These are phyloP conservation scores for Alligator mississippiensis DNA, from an alignment of 2,113 vertebrate genomes.

Conservation along the genomic window DNA sequence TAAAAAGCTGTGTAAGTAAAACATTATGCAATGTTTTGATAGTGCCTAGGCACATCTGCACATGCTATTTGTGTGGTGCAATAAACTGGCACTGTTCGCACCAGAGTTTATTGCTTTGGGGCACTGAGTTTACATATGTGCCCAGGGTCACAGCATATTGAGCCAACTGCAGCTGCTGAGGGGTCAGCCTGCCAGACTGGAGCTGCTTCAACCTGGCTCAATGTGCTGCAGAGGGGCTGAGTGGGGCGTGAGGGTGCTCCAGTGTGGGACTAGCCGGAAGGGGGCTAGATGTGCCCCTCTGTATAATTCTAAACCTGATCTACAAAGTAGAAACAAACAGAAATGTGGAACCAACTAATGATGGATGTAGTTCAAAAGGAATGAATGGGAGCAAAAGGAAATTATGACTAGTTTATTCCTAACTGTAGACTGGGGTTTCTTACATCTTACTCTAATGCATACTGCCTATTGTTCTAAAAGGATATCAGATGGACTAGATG, in stretches of 20 bases:
- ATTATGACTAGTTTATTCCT: not conserved
- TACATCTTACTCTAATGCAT: not conserved
- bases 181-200: no score
- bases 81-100: no score
- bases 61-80: no score
- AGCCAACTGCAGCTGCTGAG: no score
- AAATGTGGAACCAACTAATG: not conserved
- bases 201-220: no score
- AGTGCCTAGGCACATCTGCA: not conserved
- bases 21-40: not conserved
- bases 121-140: no score
- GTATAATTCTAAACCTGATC: not conserved
- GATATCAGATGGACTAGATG: not conserved
- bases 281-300: no score
- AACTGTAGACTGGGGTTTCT: not conserved
- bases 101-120: no score
- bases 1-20: not conserved
- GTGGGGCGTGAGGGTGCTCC: no score
- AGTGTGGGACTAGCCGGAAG: no score
- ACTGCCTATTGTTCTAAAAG: not conserved
- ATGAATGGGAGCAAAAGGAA: not conserved
- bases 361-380: rapidly evolving
- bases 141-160: no score
- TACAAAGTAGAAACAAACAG: not conserved
- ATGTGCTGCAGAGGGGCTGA: no score